These are phyloP conservation scores for Chymomyza caudatula DNA, from an alignment of 2,888 invertebrate species.

Conservation along the genomic window DNA sequence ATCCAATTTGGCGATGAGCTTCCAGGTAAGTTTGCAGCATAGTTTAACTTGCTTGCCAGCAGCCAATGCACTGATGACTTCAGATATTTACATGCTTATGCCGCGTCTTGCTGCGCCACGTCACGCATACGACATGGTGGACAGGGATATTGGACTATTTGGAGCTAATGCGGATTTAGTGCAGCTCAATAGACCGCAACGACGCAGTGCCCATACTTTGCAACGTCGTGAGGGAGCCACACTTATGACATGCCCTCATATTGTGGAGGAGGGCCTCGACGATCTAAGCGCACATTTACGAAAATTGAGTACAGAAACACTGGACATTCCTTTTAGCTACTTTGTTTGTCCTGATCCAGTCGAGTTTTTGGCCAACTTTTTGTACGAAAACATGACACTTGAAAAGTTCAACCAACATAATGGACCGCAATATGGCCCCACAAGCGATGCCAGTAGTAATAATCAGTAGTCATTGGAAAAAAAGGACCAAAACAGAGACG, in stretches of 20 bases:
- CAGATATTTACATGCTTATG: neutral
- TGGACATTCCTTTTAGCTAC: neutral
- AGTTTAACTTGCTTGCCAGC: too few species aligned
- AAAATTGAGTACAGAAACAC: neutral
- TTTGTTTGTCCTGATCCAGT: neutral
- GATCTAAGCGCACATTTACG: neutral
- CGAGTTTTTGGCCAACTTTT: neutral
- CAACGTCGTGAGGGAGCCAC: too few species aligned
- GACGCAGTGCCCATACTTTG: neutral
- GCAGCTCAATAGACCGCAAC: neutral
- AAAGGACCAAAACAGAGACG: too few species aligned
- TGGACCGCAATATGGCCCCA: too few species aligned
- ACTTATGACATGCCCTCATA: neutral
- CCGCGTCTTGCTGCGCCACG: neutral
- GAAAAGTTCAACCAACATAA: neutral
- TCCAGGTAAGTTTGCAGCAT: neutral
- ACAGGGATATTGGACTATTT: neutral
- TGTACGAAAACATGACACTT: neutral
- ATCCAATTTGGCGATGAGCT: neutral
- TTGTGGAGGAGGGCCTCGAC: neutral
- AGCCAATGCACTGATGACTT: too few species aligned
- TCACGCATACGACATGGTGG: neutral
- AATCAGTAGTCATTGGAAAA: too few species aligned
- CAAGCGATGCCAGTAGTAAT: too few species aligned
- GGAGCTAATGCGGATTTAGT: neutral